Evolutionary conservation across 2,113 vertebrate genomes (phyloP), one percentile per base, ranked within the genome.

Genomic region (Notarius quadriscutis): DNA sequence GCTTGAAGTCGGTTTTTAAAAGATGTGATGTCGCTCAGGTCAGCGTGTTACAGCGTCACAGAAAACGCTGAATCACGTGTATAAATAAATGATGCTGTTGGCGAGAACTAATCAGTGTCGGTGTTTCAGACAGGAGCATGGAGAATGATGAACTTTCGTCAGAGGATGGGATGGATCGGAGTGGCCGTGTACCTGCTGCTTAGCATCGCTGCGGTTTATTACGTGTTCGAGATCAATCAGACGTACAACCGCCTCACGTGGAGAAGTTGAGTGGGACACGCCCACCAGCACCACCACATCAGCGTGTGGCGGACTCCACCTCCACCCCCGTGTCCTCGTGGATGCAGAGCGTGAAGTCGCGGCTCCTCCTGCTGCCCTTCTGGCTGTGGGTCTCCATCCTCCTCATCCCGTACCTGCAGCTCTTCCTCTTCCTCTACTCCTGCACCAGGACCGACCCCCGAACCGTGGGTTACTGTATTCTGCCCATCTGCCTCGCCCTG

Each of bases 71-170:
- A 41, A 41, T 41, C 41, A 41, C 41, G 41, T 41, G 4, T 41
- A 41, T 4, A 41, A 41, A 41, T 4, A 41, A 4, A 41, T 1
- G 53, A 1, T 67, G 65, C n/a, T 1, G 65, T 30, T 65, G 25
- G 22, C 0, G 17, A 72, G 71, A 48, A 22, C 41, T 74, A 10
- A 50, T 51, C 10, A 12, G 20, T 8, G 72, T 25, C 34, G 80
- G 1, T 30, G 79, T 77, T 91, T 88, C 72, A 91, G 92, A 86
- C 82, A 88, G 87, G 96, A 98, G 97, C 95, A 99, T 99, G 98
- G 98, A 99, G 97, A 97, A 99, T 98, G 97, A 99, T 99, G 98
- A 99, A 99, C 95, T 99, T 99, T 96, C 97, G 98, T 82, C 98
- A 99, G 96, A 94, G 98, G 96, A 97, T 99, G 97, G 97, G 97